Conservation (phyloP, 1,140 invertebrate genomes). For the Mylabris phalerata region DNA sequence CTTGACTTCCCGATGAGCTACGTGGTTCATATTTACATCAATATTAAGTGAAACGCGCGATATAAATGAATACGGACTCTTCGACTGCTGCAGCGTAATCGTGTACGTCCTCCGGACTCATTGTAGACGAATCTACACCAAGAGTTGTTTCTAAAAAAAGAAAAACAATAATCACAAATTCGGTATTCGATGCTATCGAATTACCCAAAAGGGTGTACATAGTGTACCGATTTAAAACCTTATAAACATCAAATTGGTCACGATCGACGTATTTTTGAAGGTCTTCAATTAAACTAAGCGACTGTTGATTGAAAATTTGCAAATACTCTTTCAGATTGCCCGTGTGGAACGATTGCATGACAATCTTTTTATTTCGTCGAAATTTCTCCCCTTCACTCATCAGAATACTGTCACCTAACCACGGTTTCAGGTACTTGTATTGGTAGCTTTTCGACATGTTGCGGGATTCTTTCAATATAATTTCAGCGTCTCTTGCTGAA, state of each 20-base stretch:
- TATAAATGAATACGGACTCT: no score
- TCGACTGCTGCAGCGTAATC: no score
- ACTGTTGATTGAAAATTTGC: constrained; percentile 76
- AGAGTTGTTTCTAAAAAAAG: background rate
- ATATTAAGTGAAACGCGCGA: no score
- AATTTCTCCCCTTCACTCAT: constrained; percentile 56
- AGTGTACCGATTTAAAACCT: constrained; percentile 72
- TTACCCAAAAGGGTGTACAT: constrained; percentile 79
- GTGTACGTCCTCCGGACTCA: no score
- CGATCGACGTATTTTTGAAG: constrained; percentile 56
- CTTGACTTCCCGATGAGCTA: no score
- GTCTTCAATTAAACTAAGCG: constrained; percentile 58
- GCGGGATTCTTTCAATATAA: constrained; percentile 58
- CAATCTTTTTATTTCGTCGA: constrained; percentile 53
- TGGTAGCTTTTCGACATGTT: constrained; percentile 71
- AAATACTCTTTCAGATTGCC: constrained; percentile 84
- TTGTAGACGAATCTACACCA: background rate
- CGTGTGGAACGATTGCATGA: constrained; percentile 89
- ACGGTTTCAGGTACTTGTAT: constrained; percentile 77
- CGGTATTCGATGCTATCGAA: constrained; percentile 5
- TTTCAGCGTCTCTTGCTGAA: constrained; percentile 60
- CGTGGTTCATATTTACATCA: no score
- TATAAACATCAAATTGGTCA: constrained; percentile 68
- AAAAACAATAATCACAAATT: background rate
- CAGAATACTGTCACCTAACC: constrained; percentile 77